These are phyloP conservation scores for Aegithalos caudatus DNA, from an alignment of 2,113 vertebrate genomes.

Conservation along the genomic window DNA sequence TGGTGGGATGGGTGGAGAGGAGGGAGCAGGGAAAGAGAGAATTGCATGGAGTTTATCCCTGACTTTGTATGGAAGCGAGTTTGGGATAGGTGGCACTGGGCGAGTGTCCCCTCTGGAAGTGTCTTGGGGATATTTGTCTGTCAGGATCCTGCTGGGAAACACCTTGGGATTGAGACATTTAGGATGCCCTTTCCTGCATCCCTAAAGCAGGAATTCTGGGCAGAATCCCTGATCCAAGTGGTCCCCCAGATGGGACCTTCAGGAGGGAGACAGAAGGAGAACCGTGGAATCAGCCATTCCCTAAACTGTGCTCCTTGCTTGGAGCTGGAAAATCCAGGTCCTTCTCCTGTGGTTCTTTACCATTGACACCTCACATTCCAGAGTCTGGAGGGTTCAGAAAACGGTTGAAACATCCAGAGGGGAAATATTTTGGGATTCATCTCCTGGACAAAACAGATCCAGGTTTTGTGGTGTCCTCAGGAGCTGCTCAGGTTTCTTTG, in stretches of 20 bases:
- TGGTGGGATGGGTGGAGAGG: not conserved
- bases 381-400: not conserved
- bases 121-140: fast-evolving
- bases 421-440: not conserved
- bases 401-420: not conserved
- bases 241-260: not conserved
- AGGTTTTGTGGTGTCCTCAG: not conserved
- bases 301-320: not conserved
- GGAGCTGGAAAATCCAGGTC: not conserved
- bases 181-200: no score
- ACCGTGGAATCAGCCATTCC: not conserved
- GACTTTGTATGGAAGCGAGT: fast-evolving
- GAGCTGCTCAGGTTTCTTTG: not conserved
- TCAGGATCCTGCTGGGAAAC: not conserved
- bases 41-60: not conserved
- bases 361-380: fast-evolving
- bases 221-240: not conserved
- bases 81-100: not conserved
- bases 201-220: not conserved
- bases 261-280: not conserved
- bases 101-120: not conserved
- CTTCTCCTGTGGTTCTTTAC: not conserved
- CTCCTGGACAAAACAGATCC: not conserved
- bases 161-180: not conserved
- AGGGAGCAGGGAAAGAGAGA: not conserved